Evolutionary conservation across 2,888 invertebrate genomes (phyloP), one percentile per base, ranked within the genome.

Genomic region (Acleris holmiana): DNA sequence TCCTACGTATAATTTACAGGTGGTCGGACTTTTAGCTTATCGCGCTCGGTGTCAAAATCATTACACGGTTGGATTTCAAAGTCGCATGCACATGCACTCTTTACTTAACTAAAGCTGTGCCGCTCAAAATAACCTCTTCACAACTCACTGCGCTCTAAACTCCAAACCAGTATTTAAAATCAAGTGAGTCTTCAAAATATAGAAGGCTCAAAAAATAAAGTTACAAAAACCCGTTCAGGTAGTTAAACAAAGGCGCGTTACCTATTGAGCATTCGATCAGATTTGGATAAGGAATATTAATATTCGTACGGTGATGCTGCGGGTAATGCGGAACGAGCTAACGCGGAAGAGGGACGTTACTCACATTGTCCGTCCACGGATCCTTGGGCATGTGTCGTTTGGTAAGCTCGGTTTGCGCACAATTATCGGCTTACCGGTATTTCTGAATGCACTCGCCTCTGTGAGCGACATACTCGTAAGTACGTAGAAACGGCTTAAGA

Each of bases 341-440:
- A 89, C 87, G 83, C 86, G 91, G 91, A 91, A 91, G 89, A 82
- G 71, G 73, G 77, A 79, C 76, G 76, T 68, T 77, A 72, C 74
- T 71, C 74, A 79, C 79, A 85, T 88, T 90, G 88, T 90, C 87
- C 85, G 88, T 90, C 87, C 85, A 75, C 74, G 71, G 76, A 86
- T 85, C 91, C 89, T 91, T 90, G 86, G 74, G 71, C 68, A 72
- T 71, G 70, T 77, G 76, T 79, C 77, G 76, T 79, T 79, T 74
- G 70, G 68, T 74, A 68, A 35, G 35, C 35, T 35, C 8, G 69
- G 69, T 67, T 73, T 69, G 73, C 72, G 66, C 53, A 61, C 40
- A 61, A 59, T 54, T 56, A 56, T 56, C 61, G n/a, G 18, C 23
- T 29, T 29, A 29, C 8, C 8, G 8, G 8, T 29, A 15, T 29